A percentile compares a stretch with the other conserved stretches of the same genome.
Evolutionary conservation across 2,888 invertebrate species (phyloP).

Genomic region (Apodemia zela): DNA sequence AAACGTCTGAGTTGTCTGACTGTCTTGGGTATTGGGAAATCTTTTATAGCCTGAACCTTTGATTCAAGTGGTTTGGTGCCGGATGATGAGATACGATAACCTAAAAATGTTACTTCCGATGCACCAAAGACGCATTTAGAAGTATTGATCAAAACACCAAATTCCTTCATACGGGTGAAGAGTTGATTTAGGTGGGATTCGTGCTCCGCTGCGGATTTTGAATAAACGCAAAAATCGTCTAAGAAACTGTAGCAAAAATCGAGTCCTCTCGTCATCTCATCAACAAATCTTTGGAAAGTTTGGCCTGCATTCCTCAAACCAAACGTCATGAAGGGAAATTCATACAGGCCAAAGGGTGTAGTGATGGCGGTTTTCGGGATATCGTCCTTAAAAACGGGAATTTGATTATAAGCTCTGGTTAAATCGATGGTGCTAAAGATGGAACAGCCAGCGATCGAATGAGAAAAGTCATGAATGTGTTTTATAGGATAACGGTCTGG

Average conservation of each 20-base stretch:
- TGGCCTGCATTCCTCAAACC: slow-evolving; percentile 37
- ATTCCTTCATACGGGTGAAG: slow-evolving; percentile 19
- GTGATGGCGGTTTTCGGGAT: slow-evolving; percentile 34
- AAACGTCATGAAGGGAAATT: slow-evolving; percentile 38
- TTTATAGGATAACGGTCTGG: slow-evolving; percentile 24
- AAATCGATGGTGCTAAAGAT: slow-evolving; percentile 28
- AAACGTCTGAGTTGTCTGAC: slow-evolving; percentile 6
- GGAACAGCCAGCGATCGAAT: slow-evolving; percentile 18
- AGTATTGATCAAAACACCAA: slow-evolving; percentile 19
- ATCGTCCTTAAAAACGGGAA: slow-evolving; percentile 25
- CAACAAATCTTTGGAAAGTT: slow-evolving; percentile 17
- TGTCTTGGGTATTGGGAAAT: not conserved
- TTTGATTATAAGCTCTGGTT: slow-evolving; percentile 41
- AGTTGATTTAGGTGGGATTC: slow-evolving; percentile 24
- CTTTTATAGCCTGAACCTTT: slow-evolving; percentile 8
- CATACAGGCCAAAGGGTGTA: slow-evolving; percentile 24
- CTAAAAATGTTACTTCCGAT: slow-evolving; percentile 19
- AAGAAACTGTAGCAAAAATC: slow-evolving; percentile 38
- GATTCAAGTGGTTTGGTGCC: slow-evolving; percentile 6
- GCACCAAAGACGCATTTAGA: slow-evolving; percentile 21
- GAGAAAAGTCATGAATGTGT: slow-evolving; percentile 29
- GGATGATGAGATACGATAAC: not conserved
- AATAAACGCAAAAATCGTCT: slow-evolving; percentile 41
- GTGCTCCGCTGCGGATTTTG: slow-evolving; percentile 28
- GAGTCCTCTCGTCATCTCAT: slow-evolving; percentile 26